Percentiles rank a stretch among this genome's conserved stretches.
phyloP scores from a whole-genome alignment of 2,113 vertebrate species.

The Paramormyrops kingsleyae region DNA sequence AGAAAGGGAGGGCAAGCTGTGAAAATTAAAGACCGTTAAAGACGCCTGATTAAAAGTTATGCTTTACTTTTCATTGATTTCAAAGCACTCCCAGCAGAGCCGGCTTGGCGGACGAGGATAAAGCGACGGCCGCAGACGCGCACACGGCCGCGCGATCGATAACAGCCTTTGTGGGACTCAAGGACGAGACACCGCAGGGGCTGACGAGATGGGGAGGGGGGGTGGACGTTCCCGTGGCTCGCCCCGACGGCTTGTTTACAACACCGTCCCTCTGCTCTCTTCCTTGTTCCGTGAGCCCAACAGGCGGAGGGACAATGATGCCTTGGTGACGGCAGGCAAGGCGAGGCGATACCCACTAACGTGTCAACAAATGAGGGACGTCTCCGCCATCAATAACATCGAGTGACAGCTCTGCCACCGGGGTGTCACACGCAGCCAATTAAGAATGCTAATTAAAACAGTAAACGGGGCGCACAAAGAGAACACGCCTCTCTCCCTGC shows the following conservation, averaged over 20 bases:
- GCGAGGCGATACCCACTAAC: slow-evolving; percentile 49
- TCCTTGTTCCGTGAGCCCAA: slow-evolving; percentile 37
- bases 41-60: slow-evolving; percentile 3
- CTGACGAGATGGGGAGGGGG: slow-evolving; percentile 47
- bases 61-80: not conserved
- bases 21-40: not conserved
- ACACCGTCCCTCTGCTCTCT: slow-evolving; percentile 51
- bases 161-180: slow-evolving; percentile 58
- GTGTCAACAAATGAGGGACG: slow-evolving; percentile 61
- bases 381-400: slow-evolving; percentile 59
- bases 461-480: slow-evolving; percentile 68
- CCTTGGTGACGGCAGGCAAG: slow-evolving; percentile 46
- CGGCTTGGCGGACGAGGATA: not conserved
- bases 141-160: slow-evolving; percentile 55
- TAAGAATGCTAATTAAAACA: slow-evolving; percentile 95
- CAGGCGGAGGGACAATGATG: slow-evolving; percentile 42
- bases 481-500: slow-evolving; percentile 46
- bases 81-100: not conserved
- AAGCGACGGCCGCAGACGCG: not conserved
- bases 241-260: slow-evolving; percentile 59
- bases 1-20: not conserved
- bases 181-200: slow-evolving; percentile 46
- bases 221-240: slow-evolving; percentile 26
- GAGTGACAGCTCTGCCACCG: slow-evolving; percentile 70
- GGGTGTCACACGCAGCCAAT: slow-evolving; percentile 85